Conservation (phyloP, 1,140 invertebrate genomes). For the Metaphire vulgaris region DNA sequence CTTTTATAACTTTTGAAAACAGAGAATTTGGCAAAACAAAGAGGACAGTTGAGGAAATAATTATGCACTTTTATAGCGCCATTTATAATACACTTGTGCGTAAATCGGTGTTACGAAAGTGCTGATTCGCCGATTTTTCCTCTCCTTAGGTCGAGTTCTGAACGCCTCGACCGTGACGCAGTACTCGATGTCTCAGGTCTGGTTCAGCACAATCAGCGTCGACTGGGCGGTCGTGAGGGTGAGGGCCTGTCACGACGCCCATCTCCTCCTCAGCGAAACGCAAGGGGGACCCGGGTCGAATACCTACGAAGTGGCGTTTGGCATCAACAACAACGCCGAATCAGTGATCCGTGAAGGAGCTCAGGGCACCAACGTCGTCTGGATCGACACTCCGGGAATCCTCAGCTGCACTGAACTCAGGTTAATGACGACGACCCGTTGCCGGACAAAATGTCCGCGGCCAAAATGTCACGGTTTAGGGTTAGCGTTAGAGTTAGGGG, state of each 20-base stretch:
- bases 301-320: slow-evolving; percentile 3
- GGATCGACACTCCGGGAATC: slow-evolving; percentile 1
- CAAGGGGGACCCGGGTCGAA: neutral
- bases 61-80: too few relatives aligned
- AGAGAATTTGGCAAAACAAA: too few relatives aligned
- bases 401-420: neutral
- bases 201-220: neutral
- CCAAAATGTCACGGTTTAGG: too few relatives aligned
- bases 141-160: neutral
- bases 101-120: too few relatives aligned
- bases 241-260: neutral
- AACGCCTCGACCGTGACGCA: neutral
- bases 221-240: neutral
- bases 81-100: too few relatives aligned
- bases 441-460: too few relatives aligned
- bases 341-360: neutral
- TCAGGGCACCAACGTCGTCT: neutral
- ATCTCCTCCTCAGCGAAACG: neutral
- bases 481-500: too few relatives aligned
- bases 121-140: too few relatives aligned
- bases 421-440: neutral
- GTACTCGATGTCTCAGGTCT: neutral
- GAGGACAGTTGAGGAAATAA: too few relatives aligned
- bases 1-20: too few relatives aligned
- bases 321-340: neutral